Conservation (phyloP, 2,888 invertebrate species). For the Boloria selene region DNA sequence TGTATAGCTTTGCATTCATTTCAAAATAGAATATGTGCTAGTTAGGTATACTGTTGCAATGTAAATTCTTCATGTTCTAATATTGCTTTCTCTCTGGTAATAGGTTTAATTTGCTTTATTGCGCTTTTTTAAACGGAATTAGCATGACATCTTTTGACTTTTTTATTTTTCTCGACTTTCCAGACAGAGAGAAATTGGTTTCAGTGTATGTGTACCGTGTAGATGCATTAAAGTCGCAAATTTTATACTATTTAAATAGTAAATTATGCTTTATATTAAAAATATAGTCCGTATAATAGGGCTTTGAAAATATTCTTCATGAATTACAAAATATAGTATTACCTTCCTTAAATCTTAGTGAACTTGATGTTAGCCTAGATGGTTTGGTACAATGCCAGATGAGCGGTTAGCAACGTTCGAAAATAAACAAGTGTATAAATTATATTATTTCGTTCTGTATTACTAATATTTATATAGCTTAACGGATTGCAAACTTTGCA, state of each 20-base stretch:
- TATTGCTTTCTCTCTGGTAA: background rate
- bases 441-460: slow-evolving; percentile 18
- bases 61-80: background rate
- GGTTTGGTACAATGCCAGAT: slow-evolving; percentile 38
- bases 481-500: background rate
- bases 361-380: slow-evolving; percentile 26
- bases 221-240: too few relatives aligned
- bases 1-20: slow-evolving; percentile 9
- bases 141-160: too few relatives aligned
- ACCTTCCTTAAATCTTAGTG: slow-evolving; percentile 14
- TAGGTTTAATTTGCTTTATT: too few relatives aligned
- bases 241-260: too few relatives aligned
- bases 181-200: too few relatives aligned
- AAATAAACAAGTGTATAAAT: slow-evolving; percentile 30
- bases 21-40: background rate
- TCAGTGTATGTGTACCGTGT: too few relatives aligned
- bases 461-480: slow-evolving; percentile 4
- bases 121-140: too few relatives aligned
- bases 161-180: too few relatives aligned
- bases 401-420: slow-evolving; percentile 34
- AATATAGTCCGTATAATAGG: background rate
- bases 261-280: too few relatives aligned
- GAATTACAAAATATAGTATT: too few relatives aligned
- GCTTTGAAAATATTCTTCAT: too few relatives aligned
- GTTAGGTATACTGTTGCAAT: background rate